A percentile compares a stretch with the other conserved stretches of the same genome.
Conservation (phyloP, 2,888 invertebrate genomes). For the Drosophila infuscata region DNA sequence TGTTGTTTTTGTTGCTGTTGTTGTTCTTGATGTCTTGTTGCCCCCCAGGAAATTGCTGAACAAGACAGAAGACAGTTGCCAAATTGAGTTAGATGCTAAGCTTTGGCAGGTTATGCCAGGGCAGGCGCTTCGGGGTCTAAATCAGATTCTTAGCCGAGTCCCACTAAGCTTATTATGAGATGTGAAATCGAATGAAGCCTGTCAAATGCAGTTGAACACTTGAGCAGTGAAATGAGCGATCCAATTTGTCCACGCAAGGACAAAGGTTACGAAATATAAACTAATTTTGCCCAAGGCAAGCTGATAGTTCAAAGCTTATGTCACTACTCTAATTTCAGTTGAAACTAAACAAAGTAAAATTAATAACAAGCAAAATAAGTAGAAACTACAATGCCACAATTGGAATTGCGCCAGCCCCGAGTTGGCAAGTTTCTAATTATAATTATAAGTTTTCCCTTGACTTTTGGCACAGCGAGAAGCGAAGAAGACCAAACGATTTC, state of each 20-base stretch:
- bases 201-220: conserved; percentile 72
- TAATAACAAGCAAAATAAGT: neutral
- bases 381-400: conserved; percentile 1
- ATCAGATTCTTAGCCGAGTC: conserved; percentile 41
- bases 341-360: neutral
- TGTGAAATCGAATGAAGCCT: conserved; percentile 75
- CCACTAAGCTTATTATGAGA: conserved; percentile 72
- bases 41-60: conserved; percentile 58
- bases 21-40: conserved; percentile 32
- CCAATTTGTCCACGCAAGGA: conserved; percentile 39
- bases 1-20: neutral
- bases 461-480: conserved; percentile 24
- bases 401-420: conserved; percentile 12
- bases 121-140: conserved; percentile 34
- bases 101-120: conserved; percentile 46
- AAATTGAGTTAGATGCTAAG: conserved; percentile 76
- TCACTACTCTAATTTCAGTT: neutral
- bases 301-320: neutral
- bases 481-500: neutral
- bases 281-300: neutral
- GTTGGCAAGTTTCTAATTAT: conserved; percentile 63
- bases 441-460: conserved; percentile 63
- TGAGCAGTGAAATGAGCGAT: conserved; percentile 52
- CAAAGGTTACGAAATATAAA: neutral
- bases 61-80: conserved; percentile 70